A percentile compares a stretch with the other conserved stretches of the same genome.
Evolutionary conservation across 2,888 invertebrate genomes (phyloP).

Genomic region (Andrena bicolor): DNA sequence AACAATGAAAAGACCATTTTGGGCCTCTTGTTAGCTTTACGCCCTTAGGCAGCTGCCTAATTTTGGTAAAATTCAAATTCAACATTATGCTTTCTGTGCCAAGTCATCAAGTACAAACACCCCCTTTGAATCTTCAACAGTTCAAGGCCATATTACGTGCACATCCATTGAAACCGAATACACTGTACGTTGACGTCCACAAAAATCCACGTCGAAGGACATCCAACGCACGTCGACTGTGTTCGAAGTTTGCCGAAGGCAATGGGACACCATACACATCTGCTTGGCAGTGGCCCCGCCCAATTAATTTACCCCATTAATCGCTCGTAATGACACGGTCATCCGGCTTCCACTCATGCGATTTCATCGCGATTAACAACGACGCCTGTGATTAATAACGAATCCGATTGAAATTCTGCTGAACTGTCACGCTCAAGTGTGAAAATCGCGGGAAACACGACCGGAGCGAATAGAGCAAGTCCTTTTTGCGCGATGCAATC

Average conservation of each 20-base stretch:
- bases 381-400: conserved; percentile 59
- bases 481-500: neutral
- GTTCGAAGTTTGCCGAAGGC: neutral
- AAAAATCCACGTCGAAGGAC: neutral
- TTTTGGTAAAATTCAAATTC: too few relatives aligned
- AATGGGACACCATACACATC: conserved; percentile 60
- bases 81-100: too few relatives aligned
- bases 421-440: conserved; percentile 52
- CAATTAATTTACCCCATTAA: conserved; percentile 51
- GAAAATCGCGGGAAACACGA: neutral
- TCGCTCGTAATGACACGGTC: conserved; percentile 44
- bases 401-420: conserved; percentile 34
- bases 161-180: neutral
- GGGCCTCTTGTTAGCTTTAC: too few relatives aligned
- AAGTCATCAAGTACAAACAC: neutral
- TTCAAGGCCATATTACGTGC: neutral
- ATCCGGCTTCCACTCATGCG: conserved; percentile 52
- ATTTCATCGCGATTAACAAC: conserved; percentile 65
- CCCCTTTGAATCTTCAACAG: neutral
- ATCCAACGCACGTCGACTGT: conserved; percentile 1
- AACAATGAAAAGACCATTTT: too few relatives aligned
- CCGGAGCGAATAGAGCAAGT: neutral
- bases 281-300: conserved; percentile 78
- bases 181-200: conserved; percentile 13
- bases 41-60: too few relatives aligned